phyloP scores from a whole-genome alignment of 1,140 invertebrate genomes.

The Teleogryllus occipitalis region DNA sequence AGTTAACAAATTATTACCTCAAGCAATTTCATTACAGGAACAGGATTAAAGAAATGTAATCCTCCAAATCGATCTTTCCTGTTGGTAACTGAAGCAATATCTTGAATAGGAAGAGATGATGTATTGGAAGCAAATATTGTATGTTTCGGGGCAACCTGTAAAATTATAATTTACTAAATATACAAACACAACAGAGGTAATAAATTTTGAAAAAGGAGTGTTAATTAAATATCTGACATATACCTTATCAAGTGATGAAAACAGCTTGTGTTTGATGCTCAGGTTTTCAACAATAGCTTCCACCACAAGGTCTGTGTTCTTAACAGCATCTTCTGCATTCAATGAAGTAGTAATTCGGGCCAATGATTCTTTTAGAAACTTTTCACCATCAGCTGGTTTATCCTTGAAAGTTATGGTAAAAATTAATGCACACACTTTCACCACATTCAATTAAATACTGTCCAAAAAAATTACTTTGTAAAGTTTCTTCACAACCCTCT shows the following conservation, averaged over 20 bases:
- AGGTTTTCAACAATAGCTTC: conserved; percentile 86
- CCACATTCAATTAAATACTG: no score
- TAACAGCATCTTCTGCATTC: conserved; percentile 49
- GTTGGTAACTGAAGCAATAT: conserved; percentile 66
- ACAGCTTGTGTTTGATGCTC: conserved; percentile 69
- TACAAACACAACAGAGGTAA: not conserved
- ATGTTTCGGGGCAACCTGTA: conserved; percentile 50
- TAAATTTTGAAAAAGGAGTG: not conserved
- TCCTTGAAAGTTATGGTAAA: conserved; percentile 32
- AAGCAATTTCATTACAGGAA: conserved; percentile 82
- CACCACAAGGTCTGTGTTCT: conserved; percentile 66
- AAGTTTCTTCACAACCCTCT: conserved; percentile 69
- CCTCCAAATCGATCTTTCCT: conserved; percentile 65
- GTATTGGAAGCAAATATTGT: conserved; percentile 84
- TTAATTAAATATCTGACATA: conserved; percentile 21
- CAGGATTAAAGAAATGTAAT: conserved; percentile 89
- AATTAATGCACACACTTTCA: no score
- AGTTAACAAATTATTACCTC: conserved; percentile 43
- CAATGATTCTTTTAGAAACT: conserved; percentile 56
- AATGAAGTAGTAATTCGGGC: conserved; percentile 51
- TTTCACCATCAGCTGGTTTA: conserved; percentile 50
- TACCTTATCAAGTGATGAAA: conserved; percentile 51
- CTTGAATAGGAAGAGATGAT: conserved; percentile 73
- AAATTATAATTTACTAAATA: conserved; percentile 23
- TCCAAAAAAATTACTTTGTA: conserved; percentile 45